A percentile compares a stretch with the other conserved stretches of the same genome.
These are phyloP conservation scores for Pseudomugil gertrudae DNA, from an alignment of 2,797 vertebrate genomes.

Conservation along the genomic window DNA sequence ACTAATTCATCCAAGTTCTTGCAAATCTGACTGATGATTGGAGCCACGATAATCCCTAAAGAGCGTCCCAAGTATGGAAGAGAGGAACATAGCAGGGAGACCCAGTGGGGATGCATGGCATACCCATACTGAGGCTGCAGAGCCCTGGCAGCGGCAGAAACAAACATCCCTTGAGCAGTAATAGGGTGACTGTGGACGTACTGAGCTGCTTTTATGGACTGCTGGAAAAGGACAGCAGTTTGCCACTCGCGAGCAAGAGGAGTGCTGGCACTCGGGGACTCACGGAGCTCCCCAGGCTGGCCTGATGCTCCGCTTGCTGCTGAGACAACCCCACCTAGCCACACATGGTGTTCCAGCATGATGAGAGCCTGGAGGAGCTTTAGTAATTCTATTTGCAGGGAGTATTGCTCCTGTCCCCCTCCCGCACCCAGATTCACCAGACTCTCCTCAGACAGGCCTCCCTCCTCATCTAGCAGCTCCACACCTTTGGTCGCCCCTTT, in stretches of 20 bases:
- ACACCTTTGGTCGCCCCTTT: constrained; percentile 54
- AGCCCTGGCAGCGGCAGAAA: constrained; percentile 90
- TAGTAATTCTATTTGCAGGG: constrained; percentile 93
- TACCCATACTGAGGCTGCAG: constrained; percentile 92
- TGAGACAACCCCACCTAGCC: constrained; percentile 51
- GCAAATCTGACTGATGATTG: constrained; percentile 93
- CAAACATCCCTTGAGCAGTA: constrained; percentile 95
- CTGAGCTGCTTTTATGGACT: constrained; percentile 90
- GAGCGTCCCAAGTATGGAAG: constrained; percentile 94
- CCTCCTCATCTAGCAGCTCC: constrained; percentile 67
- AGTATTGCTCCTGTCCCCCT: constrained; percentile 89
- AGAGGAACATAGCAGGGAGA: constrained; percentile 87
- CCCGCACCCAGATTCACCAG: constrained; percentile 87
- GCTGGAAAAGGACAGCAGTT: constrained; percentile 90
- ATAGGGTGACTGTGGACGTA: constrained; percentile 92
- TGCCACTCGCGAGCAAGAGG: constrained; percentile 94
- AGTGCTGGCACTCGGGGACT: constrained; percentile 61
- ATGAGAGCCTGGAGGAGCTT: constrained; percentile 94
- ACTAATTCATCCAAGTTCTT: constrained; percentile 95
- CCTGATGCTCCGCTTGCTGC: constrained; percentile 34
- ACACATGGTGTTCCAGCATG: constrained; percentile 89
- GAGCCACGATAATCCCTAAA: constrained; percentile 91
- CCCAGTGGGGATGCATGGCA: constrained; percentile 95
- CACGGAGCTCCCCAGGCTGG: constrained; percentile 79
- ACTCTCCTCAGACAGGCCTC: constrained; percentile 86